A percentile compares a stretch with the other conserved stretches of the same genome.
phyloP scores from a whole-genome alignment of 2,888 invertebrate genomes.

The Amiota minor region DNA sequence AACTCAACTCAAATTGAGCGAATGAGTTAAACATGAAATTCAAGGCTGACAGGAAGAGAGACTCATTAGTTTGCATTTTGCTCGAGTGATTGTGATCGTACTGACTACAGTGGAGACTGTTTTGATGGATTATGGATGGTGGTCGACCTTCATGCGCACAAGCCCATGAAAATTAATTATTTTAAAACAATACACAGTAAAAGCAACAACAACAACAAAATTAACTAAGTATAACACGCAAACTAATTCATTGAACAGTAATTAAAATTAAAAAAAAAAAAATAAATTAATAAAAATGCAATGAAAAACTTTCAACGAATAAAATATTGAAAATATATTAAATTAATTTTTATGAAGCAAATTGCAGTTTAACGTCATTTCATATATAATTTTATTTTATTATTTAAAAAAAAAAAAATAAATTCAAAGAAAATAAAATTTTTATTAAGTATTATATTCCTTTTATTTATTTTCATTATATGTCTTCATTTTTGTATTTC shows the following conservation, averaged over 20 bases:
- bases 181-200: conserved; percentile 20
- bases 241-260: conserved; percentile 51
- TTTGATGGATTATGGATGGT: background rate
- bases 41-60: conserved; percentile 35
- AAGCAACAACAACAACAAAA: conserved; percentile 34
- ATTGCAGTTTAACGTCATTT: too few relatives aligned
- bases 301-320: background rate
- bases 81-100: background rate
- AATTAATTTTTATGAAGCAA: too few relatives aligned
- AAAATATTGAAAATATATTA: too few relatives aligned
- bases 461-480: background rate
- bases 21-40: conserved; percentile 31
- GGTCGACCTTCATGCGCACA: conserved; percentile 26
- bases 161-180: conserved; percentile 23
- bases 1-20: background rate
- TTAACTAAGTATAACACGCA: conserved; percentile 31
- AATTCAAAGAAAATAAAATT: too few relatives aligned
- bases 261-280: conserved; percentile 37
- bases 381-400: too few relatives aligned
- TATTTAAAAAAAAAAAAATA: too few relatives aligned
- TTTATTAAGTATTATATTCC: background rate
- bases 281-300: background rate
- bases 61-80: background rate
- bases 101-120: background rate
- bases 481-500: background rate